Conservation (phyloP, 2,888 invertebrate species). For the Drosophila barbarae region DNA sequence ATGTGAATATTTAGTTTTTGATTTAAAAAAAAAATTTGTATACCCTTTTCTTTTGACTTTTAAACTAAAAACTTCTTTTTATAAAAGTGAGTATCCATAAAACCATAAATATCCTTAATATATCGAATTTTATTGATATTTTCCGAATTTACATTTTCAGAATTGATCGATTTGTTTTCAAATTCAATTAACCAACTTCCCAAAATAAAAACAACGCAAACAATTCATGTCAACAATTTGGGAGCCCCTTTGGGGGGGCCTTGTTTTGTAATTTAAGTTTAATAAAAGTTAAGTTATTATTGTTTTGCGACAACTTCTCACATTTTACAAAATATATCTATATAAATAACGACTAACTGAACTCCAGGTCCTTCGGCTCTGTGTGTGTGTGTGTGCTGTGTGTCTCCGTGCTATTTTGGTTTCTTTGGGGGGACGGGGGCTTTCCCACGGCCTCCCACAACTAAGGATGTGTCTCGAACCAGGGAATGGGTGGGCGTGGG, state of each 20-base stretch:
- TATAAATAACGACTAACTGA: slow-evolving; percentile 25
- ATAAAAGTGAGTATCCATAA: too few relatives aligned
- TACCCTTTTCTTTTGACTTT: too few relatives aligned
- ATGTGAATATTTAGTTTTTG: too few relatives aligned
- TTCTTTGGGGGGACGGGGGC: neutral
- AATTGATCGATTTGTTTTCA: too few relatives aligned
- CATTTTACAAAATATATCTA: slow-evolving; percentile 59
- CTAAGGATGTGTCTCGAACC: slow-evolving; percentile 6
- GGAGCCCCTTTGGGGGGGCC: neutral
- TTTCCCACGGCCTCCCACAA: slow-evolving; percentile 5
- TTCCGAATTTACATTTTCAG: too few relatives aligned
- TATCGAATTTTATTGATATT: too few relatives aligned
- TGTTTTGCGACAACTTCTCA: slow-evolving; percentile 51
- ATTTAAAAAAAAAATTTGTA: too few relatives aligned
- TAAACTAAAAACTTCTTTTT: too few relatives aligned
- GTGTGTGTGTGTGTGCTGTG: slow-evolving; percentile 7
- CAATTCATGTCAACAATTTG: slow-evolving; percentile 22
- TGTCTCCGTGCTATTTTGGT: slow-evolving; percentile 5
- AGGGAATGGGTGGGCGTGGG: slow-evolving; percentile 1
- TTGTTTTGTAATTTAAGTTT: slow-evolving; percentile 4
- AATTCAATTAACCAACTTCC: too few relatives aligned
- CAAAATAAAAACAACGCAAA: neutral
- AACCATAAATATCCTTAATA: too few relatives aligned
- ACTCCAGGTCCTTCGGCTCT: slow-evolving; percentile 16
- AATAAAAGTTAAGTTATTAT: slow-evolving; percentile 40